Conservation (phyloP, 2,113 vertebrate genomes). For the Epinephelus fuscoguttatus region DNA sequence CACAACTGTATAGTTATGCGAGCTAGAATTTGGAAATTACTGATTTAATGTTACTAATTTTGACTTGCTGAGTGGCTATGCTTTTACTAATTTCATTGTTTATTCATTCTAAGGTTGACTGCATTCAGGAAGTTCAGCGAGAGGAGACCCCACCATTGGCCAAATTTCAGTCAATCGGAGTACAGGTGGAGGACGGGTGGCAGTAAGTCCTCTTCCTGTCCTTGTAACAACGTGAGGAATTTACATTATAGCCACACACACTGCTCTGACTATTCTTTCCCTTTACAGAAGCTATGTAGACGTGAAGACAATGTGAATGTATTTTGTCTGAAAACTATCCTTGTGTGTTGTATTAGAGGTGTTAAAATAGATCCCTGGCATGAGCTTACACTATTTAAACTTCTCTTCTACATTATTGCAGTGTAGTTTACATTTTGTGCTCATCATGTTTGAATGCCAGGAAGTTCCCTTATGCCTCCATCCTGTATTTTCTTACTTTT, state of each 20-base stretch:
- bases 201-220: slow-evolving; percentile 90
- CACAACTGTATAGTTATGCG: neutral
- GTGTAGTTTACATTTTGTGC: slow-evolving; percentile 18
- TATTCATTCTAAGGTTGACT: slow-evolving; percentile 92
- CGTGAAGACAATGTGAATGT: slow-evolving; percentile 47
- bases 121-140: slow-evolving; percentile 95
- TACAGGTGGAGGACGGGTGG: slow-evolving; percentile 99
- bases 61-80: neutral
- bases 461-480: slow-evolving; percentile 22
- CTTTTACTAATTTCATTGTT: slow-evolving; percentile 4
- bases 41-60: neutral
- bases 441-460: slow-evolving; percentile 29
- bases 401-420: neutral
- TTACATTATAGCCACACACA: slow-evolving; percentile 75
- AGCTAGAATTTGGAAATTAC: neutral
- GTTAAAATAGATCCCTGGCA: slow-evolving; percentile 20
- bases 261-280: slow-evolving; percentile 64
- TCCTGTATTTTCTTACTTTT: slow-evolving; percentile 22
- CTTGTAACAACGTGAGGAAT: slow-evolving; percentile 80
- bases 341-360: slow-evolving; percentile 39
- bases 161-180: slow-evolving; percentile 99
- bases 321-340: slow-evolving; percentile 2
- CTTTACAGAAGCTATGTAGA: slow-evolving; percentile 38
- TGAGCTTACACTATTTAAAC: slow-evolving; percentile 14
- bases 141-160: slow-evolving; percentile 93